Evolutionary conservation across 2,797 vertebrate genomes (phyloP).

Genomic region (Rhynchonycteris naso): DNA sequence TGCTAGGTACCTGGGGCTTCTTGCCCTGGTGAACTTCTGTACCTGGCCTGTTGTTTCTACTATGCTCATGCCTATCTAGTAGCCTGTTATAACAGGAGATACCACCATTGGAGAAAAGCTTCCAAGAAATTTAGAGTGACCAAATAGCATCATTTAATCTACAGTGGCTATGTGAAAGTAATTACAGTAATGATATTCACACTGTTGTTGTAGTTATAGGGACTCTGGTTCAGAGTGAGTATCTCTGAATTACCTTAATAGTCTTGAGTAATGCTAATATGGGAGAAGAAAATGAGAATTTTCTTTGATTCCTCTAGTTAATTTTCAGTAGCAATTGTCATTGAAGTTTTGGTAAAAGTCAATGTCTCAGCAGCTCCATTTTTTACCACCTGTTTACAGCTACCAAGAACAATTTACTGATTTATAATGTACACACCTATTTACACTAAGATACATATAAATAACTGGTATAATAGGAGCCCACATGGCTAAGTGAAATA

Average conservation of each 20-base stretch:
- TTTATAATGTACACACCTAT: conserved; percentile 10
- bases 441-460: neutral
- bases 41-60: too few relatives aligned
- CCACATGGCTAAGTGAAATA: conserved; percentile 56
- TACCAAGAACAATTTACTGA: conserved; percentile 47
- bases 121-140: neutral
- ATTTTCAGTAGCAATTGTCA: conserved; percentile 49
- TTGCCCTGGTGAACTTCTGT: too few relatives aligned
- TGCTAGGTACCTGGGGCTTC: too few relatives aligned
- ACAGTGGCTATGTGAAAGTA: neutral
- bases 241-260: neutral
- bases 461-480: conserved; percentile 25
- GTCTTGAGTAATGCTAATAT: neutral
- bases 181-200: neutral
- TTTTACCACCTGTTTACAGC: conserved; percentile 36
- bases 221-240: neutral
- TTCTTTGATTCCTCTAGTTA: conserved; percentile 24
- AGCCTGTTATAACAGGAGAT: neutral
- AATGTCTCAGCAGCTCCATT: neutral
- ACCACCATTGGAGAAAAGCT: neutral
- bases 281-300: neutral
- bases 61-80: too few relatives aligned
- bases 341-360: conserved; percentile 37
- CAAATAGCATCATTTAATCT: neutral
- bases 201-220: neutral